A percentile compares a stretch with the other conserved stretches of the same genome.
Conservation (phyloP, 2,113 vertebrate genomes). For the Scatophagus argus region DNA sequence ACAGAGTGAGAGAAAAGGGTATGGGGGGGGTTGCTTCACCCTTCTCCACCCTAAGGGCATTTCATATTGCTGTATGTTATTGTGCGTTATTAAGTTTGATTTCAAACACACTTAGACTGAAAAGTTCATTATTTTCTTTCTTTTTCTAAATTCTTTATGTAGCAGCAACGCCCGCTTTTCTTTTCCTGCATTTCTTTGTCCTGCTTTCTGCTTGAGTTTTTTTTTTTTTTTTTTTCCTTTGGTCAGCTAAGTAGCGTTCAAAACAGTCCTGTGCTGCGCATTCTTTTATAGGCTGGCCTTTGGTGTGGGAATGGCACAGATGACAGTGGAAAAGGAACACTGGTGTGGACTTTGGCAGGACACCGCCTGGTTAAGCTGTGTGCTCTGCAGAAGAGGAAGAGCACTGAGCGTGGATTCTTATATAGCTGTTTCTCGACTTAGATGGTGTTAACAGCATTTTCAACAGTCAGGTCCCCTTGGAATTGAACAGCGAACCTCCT, state of each 20-base stretch:
- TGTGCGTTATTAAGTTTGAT: conserved; percentile 50
- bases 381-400: conserved; percentile 46
- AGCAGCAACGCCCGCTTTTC: background rate
- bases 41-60: conserved; percentile 46
- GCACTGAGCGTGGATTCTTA: conserved; percentile 36
- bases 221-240: no score
- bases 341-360: conserved; percentile 94
- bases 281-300: conserved; percentile 90
- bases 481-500: conserved; percentile 26
- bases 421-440: conserved; percentile 41
- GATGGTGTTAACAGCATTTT: conserved; percentile 65
- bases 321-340: conserved; percentile 92
- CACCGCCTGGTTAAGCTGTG: conserved; percentile 53
- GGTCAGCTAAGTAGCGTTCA: conserved; percentile 36
- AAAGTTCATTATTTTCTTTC: conserved; percentile 38
- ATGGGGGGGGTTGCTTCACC: conserved; percentile 43
- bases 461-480: conserved; percentile 40
- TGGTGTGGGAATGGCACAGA: conserved; percentile 94
- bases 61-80: conserved; percentile 34
- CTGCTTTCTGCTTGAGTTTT: conserved; percentile 14
- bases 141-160: background rate
- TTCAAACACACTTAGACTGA: conserved; percentile 23
- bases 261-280: conserved; percentile 84
- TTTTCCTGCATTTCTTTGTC: conserved; percentile 32
- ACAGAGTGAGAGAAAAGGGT: conserved; percentile 15